A percentile compares a stretch with the other conserved stretches of the same genome.
Conservation (phyloP, 1,140 invertebrate species). For the Halictus rubicundus region DNA sequence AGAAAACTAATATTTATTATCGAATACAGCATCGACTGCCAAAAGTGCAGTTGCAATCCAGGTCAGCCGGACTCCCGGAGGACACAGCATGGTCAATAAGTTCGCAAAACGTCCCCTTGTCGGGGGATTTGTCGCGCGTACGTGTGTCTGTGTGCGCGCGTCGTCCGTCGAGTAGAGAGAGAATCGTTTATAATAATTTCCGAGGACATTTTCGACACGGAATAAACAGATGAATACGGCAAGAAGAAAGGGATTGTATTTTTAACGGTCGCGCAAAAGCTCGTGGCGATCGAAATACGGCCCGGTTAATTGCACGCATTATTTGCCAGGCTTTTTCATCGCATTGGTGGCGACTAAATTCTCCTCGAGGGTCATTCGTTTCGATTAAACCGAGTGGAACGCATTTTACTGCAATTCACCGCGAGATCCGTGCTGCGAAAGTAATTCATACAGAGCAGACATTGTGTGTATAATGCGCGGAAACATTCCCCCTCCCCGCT, state of each 20-base stretch:
- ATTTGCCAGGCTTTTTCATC: constrained; percentile 13
- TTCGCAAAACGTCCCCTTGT: too few relatives aligned
- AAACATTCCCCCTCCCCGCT: background rate
- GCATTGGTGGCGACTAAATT: background rate
- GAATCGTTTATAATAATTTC: too few relatives aligned
- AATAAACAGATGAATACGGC: background rate
- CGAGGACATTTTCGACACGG: too few relatives aligned
- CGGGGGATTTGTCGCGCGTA: too few relatives aligned
- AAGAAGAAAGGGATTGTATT: background rate
- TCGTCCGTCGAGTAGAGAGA: too few relatives aligned
- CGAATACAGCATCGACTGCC: too few relatives aligned
- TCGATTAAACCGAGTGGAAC: constrained; percentile 27
- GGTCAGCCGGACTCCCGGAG: too few relatives aligned
- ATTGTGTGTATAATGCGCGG: background rate
- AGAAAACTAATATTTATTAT: too few relatives aligned
- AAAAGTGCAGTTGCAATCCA: too few relatives aligned
- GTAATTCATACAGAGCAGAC: background rate
- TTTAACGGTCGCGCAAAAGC: background rate
- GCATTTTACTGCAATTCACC: constrained; percentile 9
- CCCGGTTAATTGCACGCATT: constrained; percentile 28
- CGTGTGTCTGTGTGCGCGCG: too few relatives aligned
- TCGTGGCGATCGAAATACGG: constrained; percentile 3
- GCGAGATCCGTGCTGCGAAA: background rate
- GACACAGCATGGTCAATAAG: too few relatives aligned
- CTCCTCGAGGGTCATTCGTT: constrained; percentile 28